Percentiles rank a stretch among this genome's conserved stretches.
These are phyloP conservation scores for Spodoptera littoralis DNA, from an alignment of 2,888 invertebrate genomes.

Conservation along the genomic window DNA sequence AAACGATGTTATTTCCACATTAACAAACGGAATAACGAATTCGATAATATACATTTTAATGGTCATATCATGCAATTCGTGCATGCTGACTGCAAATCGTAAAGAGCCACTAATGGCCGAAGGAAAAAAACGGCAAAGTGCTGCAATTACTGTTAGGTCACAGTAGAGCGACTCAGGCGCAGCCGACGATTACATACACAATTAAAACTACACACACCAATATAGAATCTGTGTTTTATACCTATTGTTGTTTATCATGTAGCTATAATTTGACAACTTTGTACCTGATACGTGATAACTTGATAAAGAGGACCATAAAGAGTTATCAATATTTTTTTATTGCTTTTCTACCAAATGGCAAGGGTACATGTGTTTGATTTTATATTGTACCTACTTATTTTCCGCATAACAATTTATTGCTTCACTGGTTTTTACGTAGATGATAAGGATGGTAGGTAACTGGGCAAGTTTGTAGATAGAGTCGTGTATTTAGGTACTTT, in stretches of 20 bases:
- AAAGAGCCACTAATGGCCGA: constrained; percentile 73
- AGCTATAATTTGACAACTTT: no score
- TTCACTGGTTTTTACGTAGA: no score
- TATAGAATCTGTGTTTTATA: constrained; percentile 39
- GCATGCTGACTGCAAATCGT: constrained; percentile 69
- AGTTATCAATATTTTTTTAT: no score
- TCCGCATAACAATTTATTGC: no score
- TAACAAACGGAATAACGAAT: constrained; percentile 52
- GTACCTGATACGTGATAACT: no score
- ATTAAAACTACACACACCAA: constrained; percentile 59
- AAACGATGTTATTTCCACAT: constrained; percentile 51
- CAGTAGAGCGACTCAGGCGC: constrained; percentile 70
- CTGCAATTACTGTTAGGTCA: constrained; percentile 74
- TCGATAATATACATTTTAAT: constrained; percentile 54
- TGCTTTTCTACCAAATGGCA: no score
- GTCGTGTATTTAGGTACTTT: no score
- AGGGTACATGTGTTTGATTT: no score
- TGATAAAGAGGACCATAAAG: no score
- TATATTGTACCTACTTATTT: no score
- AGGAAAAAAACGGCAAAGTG: constrained; percentile 70
- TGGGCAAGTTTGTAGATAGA: no score
- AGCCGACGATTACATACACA: constrained; percentile 61
- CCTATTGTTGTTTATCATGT: constrained; percentile 12
- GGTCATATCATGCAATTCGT: constrained; percentile 53
- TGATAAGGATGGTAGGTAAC: no score